These are phyloP conservation scores for Pogonocherus hispidulus DNA, from an alignment of 2,888 invertebrate species.

Conservation along the genomic window DNA sequence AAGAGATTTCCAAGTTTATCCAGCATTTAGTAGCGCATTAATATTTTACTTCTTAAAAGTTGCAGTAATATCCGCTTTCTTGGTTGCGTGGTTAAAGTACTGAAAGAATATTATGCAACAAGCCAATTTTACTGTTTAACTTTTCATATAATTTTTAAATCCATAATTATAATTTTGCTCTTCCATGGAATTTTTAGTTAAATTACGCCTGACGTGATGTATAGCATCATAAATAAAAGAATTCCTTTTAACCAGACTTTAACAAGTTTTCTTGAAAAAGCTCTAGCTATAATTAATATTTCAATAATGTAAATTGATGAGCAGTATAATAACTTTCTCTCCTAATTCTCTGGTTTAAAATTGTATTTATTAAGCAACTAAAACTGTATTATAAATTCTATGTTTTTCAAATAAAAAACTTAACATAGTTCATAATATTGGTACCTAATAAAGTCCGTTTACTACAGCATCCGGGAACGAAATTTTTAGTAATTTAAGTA, in stretches of 20 bases:
- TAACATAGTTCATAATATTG: too few species aligned
- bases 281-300: background rate
- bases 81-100: conserved; percentile 18
- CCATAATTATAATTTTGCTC: conserved; percentile 19
- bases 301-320: background rate
- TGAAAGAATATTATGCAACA: conserved; percentile 32
- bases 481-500: background rate
- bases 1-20: conserved; percentile 37
- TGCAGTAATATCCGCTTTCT: conserved; percentile 30
- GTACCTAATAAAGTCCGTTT: too few species aligned
- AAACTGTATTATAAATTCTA: background rate
- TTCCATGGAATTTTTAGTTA: background rate
- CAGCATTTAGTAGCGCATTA: conserved; percentile 36
- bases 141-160: conserved; percentile 26
- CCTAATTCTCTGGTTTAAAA: background rate
- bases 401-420: too few species aligned
- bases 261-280: background rate
- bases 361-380: background rate
- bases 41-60: conserved; percentile 40
- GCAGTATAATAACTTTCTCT: too few species aligned
- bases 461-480: too few species aligned
- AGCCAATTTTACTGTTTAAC: conserved; percentile 32
- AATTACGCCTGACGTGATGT: conserved; percentile 4
- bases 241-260: background rate
- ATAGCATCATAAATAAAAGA: conserved; percentile 3